Evolutionary conservation across 2,888 invertebrate species (phyloP).

Genomic region (Desoria tigrina): DNA sequence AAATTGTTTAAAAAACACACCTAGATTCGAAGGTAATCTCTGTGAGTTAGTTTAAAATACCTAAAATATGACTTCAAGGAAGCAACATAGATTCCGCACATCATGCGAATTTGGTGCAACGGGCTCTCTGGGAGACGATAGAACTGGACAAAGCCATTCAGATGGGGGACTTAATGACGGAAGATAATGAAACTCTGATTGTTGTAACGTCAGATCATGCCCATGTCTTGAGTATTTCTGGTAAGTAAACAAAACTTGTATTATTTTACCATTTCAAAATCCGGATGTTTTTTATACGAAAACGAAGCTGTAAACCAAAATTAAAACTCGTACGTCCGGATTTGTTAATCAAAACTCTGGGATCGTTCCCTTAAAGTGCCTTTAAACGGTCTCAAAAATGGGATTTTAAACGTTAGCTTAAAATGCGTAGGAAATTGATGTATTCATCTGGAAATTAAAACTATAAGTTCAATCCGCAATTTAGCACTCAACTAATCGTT

Average conservation of each 20-base stretch:
- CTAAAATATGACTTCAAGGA: conserved; percentile 55
- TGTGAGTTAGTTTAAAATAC: neutral
- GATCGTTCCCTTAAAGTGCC: too few relatives aligned
- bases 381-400: too few relatives aligned
- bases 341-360: too few relatives aligned
- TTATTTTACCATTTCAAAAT: too few relatives aligned
- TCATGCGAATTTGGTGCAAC: conserved; percentile 67
- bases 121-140: conserved; percentile 76
- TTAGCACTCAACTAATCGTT: neutral
- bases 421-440: too few relatives aligned
- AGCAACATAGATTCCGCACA: conserved; percentile 72
- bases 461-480: too few relatives aligned
- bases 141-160: conserved; percentile 72
- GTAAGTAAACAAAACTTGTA: conserved; percentile 55
- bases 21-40: conserved; percentile 65
- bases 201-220: conserved; percentile 78
- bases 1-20: too few relatives aligned
- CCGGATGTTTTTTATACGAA: too few relatives aligned
- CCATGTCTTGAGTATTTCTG: conserved; percentile 74
- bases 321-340: too few relatives aligned
- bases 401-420: too few relatives aligned
- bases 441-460: too few relatives aligned
- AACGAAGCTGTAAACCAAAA: too few relatives aligned
- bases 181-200: conserved; percentile 68
- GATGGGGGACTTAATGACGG: conserved; percentile 64